phyloP scores from a whole-genome alignment of 2,888 invertebrate genomes.

The Eristalis tenax region DNA sequence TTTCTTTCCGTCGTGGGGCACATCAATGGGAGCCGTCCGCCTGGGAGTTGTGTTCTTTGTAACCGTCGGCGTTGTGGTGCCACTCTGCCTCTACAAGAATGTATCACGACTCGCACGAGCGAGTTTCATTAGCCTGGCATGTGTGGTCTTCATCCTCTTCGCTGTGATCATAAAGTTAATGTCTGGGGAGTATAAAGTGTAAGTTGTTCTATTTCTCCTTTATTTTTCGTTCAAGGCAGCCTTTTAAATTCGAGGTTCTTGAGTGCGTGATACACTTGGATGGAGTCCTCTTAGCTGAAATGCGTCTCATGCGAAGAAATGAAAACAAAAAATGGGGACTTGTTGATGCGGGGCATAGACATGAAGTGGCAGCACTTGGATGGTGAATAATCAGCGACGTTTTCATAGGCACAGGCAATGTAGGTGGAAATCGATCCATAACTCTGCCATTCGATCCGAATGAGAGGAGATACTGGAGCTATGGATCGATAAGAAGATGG shows the following conservation, averaged over 20 bases:
- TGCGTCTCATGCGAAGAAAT: not conserved
- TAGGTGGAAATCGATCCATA: not conserved
- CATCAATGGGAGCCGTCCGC: constrained; percentile 81
- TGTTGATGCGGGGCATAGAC: not conserved
- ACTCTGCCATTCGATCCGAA: too few species aligned
- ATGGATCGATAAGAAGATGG: too few species aligned
- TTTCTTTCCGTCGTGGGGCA: constrained; percentile 83
- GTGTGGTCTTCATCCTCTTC: constrained; percentile 87
- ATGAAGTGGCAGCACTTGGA: not conserved
- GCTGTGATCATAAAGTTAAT: constrained; percentile 83
- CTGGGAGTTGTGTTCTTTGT: constrained; percentile 85
- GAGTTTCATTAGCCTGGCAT: constrained; percentile 83
- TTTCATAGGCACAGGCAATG: constrained; percentile 3
- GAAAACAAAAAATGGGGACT: not conserved
- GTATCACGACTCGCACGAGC: constrained; percentile 82
- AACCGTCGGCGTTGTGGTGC: constrained; percentile 88
- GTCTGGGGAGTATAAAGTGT: constrained; percentile 84
- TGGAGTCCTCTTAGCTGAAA: not conserved
- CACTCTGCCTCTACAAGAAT: constrained; percentile 90
- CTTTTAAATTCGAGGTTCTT: not conserved
- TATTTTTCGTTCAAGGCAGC: not conserved
- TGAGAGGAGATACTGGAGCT: too few species aligned
- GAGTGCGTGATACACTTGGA: not conserved
- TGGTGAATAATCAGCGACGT: not conserved
- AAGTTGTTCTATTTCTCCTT: constrained; percentile 80